These are phyloP conservation scores for Periophthalmus magnuspinnatus DNA, from an alignment of 2,797 vertebrate genomes.

Conservation along the genomic window DNA sequence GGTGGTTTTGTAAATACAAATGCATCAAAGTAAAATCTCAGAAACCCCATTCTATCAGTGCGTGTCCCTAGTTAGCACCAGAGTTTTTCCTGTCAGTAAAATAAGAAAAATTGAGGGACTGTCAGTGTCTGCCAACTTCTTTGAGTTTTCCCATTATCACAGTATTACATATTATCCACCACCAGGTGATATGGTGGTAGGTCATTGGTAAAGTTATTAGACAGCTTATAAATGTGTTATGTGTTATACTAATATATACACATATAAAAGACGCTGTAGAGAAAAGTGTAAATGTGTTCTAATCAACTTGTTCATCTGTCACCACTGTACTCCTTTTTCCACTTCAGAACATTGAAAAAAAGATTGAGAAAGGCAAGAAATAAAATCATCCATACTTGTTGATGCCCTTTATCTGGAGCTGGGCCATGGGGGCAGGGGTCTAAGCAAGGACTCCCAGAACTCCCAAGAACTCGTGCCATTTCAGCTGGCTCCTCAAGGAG, in stretches of 20 bases:
- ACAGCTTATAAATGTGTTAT: conserved; percentile 11
- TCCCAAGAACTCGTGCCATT: too few relatives aligned
- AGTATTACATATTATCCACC: not conserved
- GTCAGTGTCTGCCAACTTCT: not conserved
- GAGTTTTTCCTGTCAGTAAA: not conserved
- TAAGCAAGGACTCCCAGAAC: not conserved
- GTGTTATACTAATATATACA: too few relatives aligned
- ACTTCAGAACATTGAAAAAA: too few relatives aligned
- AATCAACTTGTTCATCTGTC: too few relatives aligned
- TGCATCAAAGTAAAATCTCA: not conserved
- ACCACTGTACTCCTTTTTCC: too few relatives aligned
- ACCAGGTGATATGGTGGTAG: not conserved
- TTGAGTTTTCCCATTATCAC: not conserved
- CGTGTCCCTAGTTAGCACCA: not conserved
- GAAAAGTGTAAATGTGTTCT: too few relatives aligned
- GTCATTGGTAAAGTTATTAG: not conserved
- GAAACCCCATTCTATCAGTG: not conserved
- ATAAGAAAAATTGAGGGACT: not conserved
- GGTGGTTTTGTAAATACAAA: not conserved
- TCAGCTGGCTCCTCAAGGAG: too few relatives aligned
- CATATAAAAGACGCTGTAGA: too few relatives aligned
- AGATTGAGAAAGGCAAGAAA: too few relatives aligned
- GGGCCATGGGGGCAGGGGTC: not conserved
- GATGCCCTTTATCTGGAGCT: too few relatives aligned
- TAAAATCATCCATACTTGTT: too few relatives aligned